A percentile compares a stretch with the other conserved stretches of the same genome.
These are phyloP conservation scores for Pangasius larnaudii DNA, from an alignment of 2,797 vertebrate species.

Conservation along the genomic window DNA sequence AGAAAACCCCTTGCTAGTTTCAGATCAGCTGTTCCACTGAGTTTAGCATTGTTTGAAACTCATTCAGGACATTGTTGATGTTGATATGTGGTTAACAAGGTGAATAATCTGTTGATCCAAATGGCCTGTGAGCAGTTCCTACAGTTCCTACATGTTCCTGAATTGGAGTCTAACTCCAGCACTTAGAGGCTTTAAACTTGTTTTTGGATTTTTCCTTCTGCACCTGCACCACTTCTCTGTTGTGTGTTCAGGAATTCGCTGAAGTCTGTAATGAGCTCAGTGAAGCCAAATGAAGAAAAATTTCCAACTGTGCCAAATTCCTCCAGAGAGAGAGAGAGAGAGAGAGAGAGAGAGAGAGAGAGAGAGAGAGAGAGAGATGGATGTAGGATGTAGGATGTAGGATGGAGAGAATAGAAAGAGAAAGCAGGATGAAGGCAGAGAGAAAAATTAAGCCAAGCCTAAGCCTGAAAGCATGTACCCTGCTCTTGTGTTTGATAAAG, in stretches of 20 bases:
- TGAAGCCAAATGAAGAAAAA: constrained; percentile 77
- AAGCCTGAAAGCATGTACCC: too few relatives aligned
- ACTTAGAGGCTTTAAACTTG: not conserved
- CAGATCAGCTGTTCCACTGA: not conserved
- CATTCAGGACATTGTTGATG: not conserved
- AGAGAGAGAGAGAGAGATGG: constrained; percentile 47
- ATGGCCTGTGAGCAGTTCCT: not conserved
- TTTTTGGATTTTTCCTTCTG: constrained; percentile 68
- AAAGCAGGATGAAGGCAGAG: constrained; percentile 27
- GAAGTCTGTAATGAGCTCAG: constrained; percentile 99
- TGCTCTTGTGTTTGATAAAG: not conserved
- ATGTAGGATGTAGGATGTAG: not conserved
- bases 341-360: constrained; percentile 9
- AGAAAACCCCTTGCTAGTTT: not conserved
- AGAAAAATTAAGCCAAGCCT: not conserved
- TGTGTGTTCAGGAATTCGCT: constrained; percentile 97
- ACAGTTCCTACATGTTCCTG: not conserved
- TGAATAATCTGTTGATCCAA: too few relatives aligned
- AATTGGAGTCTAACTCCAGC: not conserved
- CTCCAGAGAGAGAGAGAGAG: constrained; percentile 74
- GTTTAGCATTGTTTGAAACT: not conserved
- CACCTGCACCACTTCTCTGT: constrained; percentile 92
- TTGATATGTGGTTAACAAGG: not conserved
- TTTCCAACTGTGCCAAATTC: constrained; percentile 91
- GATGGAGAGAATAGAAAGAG: constrained; percentile 36